Base-by-base conservation (phyloP, 1,140 invertebrate species). In the Hydropsyche tenuis region DNA sequence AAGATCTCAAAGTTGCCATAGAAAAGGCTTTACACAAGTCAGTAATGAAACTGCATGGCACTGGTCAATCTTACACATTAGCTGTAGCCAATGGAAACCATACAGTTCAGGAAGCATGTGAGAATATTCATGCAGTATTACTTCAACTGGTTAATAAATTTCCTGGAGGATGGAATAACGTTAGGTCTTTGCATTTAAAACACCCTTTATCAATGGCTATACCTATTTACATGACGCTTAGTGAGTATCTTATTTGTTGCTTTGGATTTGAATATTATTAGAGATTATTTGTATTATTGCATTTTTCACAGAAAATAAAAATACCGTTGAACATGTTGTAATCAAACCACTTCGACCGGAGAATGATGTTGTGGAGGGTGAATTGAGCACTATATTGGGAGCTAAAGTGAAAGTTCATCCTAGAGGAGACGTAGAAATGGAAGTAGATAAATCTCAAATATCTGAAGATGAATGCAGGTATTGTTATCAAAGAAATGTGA, bases 161-260 rank as follows among this genome's bases (percentile, higher is more conserved):
- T 81, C 90, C 90, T 51, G 90, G 90, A 14, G 88, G 88, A 46
- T 88, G 89, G 84, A 77, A 80, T 4, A 91, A 91, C 80, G 86
- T 91, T 69, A 84, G 87, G 78, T 82, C 84, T 45, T 77, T 91
- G 43, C 81, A 85, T 74, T 77, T 91, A 16, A 90, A 89, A 81
- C 80, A 86, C 18, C 79, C 85, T 4, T 78, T 80, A n/a, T 86
- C 86, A 60, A 72, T 86, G 46, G 80, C 85, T 1, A 78, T 91
- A 53, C 90, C 89, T 11, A 81, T 91, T 73, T 91, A 89, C 80
- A 75, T 88, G 12, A 87, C 88, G 46, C 75, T 89, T 30, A 86
- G 90, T 91, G 86, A 87, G 88, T 87, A 80, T 75, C n/a, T n/a
- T n/a, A n/a, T 30, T 64, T 64, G 30, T 48, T 48, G 12, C 14